Conservation (phyloP, 35 echinoderm and acorn worm genomes). For the Chiridota heheva region DNA sequence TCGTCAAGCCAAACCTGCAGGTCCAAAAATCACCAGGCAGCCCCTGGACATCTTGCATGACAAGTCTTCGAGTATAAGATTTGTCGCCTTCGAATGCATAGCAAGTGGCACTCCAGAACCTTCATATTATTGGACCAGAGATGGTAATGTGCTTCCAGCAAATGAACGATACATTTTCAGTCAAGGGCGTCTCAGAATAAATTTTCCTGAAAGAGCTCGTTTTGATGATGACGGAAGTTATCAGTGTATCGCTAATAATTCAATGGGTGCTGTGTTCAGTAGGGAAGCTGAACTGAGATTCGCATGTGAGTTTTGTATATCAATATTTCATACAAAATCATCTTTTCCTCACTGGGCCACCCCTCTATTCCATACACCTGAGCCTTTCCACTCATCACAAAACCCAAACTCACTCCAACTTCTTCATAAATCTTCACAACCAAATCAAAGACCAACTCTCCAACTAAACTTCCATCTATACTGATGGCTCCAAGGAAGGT, state of each 20-base stretch:
- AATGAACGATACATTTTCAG: slow-evolving; percentile 8
- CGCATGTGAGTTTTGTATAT: slow-evolving; percentile 54
- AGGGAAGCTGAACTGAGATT: slow-evolving; percentile 1
- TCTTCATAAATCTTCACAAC: too few relatives aligned
- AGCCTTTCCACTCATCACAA: too few relatives aligned
- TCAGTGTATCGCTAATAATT: slow-evolving; percentile 16
- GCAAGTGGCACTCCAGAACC: neutral
- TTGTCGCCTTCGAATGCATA: slow-evolving; percentile 2
- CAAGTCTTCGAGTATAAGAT: neutral
- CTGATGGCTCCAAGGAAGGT: too few relatives aligned
- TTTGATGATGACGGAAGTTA: neutral
- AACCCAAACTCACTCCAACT: too few relatives aligned
- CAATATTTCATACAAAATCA: too few relatives aligned
- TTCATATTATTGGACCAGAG: neutral
- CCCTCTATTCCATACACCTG: too few relatives aligned
- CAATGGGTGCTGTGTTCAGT: slow-evolving; percentile 5
- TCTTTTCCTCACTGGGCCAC: too few relatives aligned
- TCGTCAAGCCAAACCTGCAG: too few relatives aligned
- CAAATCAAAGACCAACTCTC: too few relatives aligned
- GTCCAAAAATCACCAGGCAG: slow-evolving; percentile 3
- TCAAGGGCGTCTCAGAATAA: neutral
- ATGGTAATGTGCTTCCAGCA: neutral
- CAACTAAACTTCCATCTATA: too few relatives aligned
- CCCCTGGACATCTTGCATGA: slow-evolving; percentile 23
- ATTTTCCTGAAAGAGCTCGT: neutral